These are phyloP conservation scores for Trichosurus vulpecula DNA, from an alignment of 2,797 vertebrate species.

Conservation along the genomic window DNA sequence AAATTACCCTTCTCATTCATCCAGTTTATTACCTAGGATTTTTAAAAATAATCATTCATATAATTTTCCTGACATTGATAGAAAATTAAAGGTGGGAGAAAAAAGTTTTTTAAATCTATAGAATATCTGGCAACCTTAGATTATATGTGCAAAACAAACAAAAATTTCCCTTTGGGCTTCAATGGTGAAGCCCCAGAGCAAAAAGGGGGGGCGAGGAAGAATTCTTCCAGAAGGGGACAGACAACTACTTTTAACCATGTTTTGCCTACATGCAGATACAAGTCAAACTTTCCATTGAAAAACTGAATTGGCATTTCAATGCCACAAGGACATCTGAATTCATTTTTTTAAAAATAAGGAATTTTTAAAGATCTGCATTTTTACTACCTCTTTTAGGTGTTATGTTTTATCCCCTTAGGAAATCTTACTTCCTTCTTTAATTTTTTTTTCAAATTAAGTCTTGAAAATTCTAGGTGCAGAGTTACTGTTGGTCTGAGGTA, in stretches of 20 bases:
- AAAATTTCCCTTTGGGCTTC: constrained; percentile 40
- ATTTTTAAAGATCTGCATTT: constrained; percentile 18
- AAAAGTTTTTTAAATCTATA: constrained; percentile 39
- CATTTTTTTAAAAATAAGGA: constrained; percentile 38
- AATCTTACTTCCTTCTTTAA: constrained; percentile 45
- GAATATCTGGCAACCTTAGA: constrained; percentile 6
- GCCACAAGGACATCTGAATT: constrained; percentile 28
- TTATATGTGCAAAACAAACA: constrained; percentile 56
- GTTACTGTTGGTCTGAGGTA: constrained; percentile 1
- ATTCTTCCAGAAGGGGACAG: constrained; percentile 7
- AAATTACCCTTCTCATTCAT: neutral
- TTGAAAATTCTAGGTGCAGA: neutral
- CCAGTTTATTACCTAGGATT: constrained; percentile 39
- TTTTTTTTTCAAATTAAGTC: constrained; percentile 15
- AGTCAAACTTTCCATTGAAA: constrained; percentile 32
- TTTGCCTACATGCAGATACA: constrained; percentile 52
- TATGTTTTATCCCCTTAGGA: constrained; percentile 5
- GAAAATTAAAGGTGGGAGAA: constrained; percentile 58
- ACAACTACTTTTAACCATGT: constrained; percentile 20
- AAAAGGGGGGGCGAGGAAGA: neutral
- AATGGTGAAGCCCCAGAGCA: constrained; percentile 9
- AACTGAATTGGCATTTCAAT: constrained; percentile 33
- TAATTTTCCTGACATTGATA: constrained; percentile 70
- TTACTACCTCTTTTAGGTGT: constrained; percentile 29
- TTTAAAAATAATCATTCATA: constrained; percentile 44